These are phyloP conservation scores for Bombus ignitus DNA, from an alignment of 1,140 invertebrate species.

Conservation along the genomic window DNA sequence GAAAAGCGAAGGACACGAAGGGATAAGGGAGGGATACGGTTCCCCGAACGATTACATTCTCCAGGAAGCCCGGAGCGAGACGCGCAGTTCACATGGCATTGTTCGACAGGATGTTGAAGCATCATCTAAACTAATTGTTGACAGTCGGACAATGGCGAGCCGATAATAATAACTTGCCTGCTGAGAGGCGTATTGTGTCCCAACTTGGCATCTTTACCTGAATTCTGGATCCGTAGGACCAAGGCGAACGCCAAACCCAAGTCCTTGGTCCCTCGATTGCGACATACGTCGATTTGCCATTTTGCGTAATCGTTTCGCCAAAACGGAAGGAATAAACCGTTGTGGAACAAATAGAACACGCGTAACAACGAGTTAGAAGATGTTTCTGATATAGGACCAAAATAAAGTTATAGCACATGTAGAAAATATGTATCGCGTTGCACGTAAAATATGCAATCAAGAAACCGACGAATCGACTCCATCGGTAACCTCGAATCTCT, in stretches of 20 bases:
- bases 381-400: too few relatives aligned
- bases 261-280: not conserved
- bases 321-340: not conserved
- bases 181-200: slow-evolving; percentile 67
- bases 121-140: slow-evolving; percentile 80
- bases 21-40: not conserved
- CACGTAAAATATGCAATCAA: not conserved
- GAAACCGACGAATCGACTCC: too few relatives aligned
- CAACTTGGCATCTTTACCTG: slow-evolving; percentile 72
- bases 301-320: not conserved
- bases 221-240: slow-evolving; percentile 47
- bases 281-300: not conserved
- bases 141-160: slow-evolving; percentile 75
- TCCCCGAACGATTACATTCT: slow-evolving; percentile 51
- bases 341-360: too few relatives aligned
- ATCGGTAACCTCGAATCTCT: too few relatives aligned
- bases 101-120: slow-evolving; percentile 70
- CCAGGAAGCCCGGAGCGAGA: slow-evolving; percentile 42
- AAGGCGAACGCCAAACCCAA: slow-evolving; percentile 34
- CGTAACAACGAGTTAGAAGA: too few relatives aligned
- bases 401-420: too few relatives aligned
- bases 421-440: too few relatives aligned
- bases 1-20: slow-evolving; percentile 12
- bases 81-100: slow-evolving; percentile 58
- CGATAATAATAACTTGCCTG: slow-evolving; percentile 75